phyloP scores from a whole-genome alignment of 2,888 invertebrate genomes.

The Stenodema calcarata region DNA sequence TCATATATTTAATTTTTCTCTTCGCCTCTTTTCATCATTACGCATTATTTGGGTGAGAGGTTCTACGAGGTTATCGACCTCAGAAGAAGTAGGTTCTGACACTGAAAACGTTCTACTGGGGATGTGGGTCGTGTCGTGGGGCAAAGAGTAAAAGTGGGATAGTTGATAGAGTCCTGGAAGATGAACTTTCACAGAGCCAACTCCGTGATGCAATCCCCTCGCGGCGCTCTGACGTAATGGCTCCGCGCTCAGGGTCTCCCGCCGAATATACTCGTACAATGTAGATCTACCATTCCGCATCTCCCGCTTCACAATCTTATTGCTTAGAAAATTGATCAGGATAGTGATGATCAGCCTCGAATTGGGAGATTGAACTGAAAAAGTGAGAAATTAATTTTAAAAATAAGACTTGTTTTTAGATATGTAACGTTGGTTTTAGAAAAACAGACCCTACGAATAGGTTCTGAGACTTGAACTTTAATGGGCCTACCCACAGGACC shows the following conservation, averaged over 20 bases:
- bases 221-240: conserved; percentile 15
- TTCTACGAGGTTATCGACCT: background rate
- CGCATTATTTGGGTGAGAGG: too few relatives aligned
- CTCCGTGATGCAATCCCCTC: conserved; percentile 13
- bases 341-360: too few relatives aligned
- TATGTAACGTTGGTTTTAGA: too few relatives aligned
- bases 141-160: conserved; percentile 32
- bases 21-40: too few relatives aligned
- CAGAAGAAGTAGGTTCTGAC: background rate
- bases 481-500: too few relatives aligned
- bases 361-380: background rate
- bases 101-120: background rate
- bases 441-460: too few relatives aligned
- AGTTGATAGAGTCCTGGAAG: conserved; percentile 11
- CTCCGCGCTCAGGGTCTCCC: conserved; percentile 7
- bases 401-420: too few relatives aligned
- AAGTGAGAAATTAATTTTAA: background rate
- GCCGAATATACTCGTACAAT: background rate
- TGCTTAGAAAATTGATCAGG: background rate
- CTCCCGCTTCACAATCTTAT: background rate
- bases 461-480: too few relatives aligned
- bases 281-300: background rate
- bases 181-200: conserved; percentile 39
- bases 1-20: too few relatives aligned
- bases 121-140: conserved; percentile 14